These are phyloP conservation scores for Halictus quadricinctus DNA, from an alignment of 2,888 invertebrate genomes.

Conservation along the genomic window DNA sequence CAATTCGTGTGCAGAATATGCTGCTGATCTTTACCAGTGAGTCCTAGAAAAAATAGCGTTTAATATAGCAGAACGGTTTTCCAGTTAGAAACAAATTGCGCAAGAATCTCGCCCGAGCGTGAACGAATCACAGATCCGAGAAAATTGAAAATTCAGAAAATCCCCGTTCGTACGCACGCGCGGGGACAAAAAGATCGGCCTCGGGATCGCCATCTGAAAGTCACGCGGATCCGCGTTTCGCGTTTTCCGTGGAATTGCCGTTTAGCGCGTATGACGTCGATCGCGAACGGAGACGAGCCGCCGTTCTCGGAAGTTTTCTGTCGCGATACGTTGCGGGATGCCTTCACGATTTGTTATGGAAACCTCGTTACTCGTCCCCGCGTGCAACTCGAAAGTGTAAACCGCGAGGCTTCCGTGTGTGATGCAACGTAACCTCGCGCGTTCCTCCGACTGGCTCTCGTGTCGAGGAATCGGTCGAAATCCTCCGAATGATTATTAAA, in stretches of 20 bases:
- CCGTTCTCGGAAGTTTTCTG: slow-evolving; percentile 30
- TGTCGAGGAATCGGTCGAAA: neutral
- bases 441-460: neutral
- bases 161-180: slow-evolving; percentile 15
- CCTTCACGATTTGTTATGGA: slow-evolving; percentile 6
- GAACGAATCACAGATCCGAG: slow-evolving; percentile 25
- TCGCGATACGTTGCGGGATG: neutral
- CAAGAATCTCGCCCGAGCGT: neutral
- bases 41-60: too few relatives aligned
- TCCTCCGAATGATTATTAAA: neutral
- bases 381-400: slow-evolving; percentile 12
- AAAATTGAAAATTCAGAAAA: slow-evolving; percentile 4
- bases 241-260: slow-evolving; percentile 36
- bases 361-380: slow-evolving; percentile 9
- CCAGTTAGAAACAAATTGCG: neutral
- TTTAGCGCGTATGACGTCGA: slow-evolving; percentile 30
- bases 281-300: neutral
- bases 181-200: slow-evolving; percentile 28
- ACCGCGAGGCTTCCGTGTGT: slow-evolving; percentile 12
- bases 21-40: too few relatives aligned
- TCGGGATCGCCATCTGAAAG: slow-evolving; percentile 20
- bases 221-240: slow-evolving; percentile 22
- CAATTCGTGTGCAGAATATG: too few relatives aligned
- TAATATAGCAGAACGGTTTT: too few relatives aligned
- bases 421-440: slow-evolving; percentile 10